Percentiles rank a stretch among this genome's conserved stretches.
Conservation (phyloP, 92 coral and sea anemone species). For the Parazoanthus darwini region DNA sequence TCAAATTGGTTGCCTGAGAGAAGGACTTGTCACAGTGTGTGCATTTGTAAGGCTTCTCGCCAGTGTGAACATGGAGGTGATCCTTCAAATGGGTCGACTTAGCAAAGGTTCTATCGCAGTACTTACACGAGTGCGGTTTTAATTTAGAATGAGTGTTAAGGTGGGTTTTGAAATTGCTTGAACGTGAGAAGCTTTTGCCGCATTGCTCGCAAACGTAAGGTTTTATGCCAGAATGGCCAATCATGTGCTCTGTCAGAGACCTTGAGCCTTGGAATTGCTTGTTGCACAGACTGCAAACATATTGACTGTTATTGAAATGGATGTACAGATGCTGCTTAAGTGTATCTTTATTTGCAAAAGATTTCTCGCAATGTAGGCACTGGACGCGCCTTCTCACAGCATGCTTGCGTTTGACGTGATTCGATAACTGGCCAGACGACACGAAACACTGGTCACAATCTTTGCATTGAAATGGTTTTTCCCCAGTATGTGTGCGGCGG, state of each 20-base stretch:
- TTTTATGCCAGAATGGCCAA: conserved; percentile 6
- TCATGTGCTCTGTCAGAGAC: background rate
- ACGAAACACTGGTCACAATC: conserved; percentile 12
- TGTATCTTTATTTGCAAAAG: background rate
- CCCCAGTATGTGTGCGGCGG: conserved; percentile 4
- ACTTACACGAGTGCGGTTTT: background rate
- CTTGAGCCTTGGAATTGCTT: background rate
- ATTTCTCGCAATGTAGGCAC: background rate
- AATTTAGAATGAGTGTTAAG: background rate
- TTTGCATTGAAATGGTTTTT: conserved; percentile 19
- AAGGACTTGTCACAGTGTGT: conserved; percentile 6
- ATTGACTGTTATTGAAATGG: background rate
- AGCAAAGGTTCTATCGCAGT: background rate
- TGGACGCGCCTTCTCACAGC: background rate
- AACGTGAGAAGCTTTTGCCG: conserved; percentile 14
- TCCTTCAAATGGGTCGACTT: background rate
- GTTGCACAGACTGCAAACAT: conserved; percentile 13
- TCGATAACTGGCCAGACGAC: background rate
- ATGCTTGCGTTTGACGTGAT: background rate
- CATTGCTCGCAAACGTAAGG: conserved; percentile 19
- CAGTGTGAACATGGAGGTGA: background rate
- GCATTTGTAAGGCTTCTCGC: conserved; percentile 13
- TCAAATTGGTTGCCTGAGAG: conserved; percentile 18
- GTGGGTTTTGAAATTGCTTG: background rate
- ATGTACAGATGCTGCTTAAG: background rate